Base-by-base conservation (phyloP, 2,888 invertebrate species). In the Leptopilina myrica region DNA sequence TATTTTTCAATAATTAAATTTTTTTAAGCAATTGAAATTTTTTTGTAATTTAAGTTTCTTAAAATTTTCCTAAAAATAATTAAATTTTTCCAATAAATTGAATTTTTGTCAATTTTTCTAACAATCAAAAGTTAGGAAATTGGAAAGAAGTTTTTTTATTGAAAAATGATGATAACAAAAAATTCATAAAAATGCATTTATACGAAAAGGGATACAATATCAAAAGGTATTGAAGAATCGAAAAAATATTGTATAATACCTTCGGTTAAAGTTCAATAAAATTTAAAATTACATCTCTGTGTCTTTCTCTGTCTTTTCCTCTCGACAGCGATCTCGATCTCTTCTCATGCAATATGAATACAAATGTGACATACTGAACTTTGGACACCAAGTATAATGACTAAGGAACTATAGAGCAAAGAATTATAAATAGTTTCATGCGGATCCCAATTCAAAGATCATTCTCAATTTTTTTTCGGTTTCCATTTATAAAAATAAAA, bases 351-450 rank as follows among this genome's bases (percentile, higher is more conserved):
- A 73, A 56, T 33, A 73, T 67, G 56, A 73, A 53, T 73, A 76
- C 43, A 59, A 53, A 79, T 33, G 49, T 82, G 83, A 81, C 84
- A 85, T 40, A 86, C 73, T 84, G 86, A 80, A 85, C 85, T 86
- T 85, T 84, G 82, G 49, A 81, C 81, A 62, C n/a, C 15, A 12
- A 26, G 46, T 15, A 73, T 33, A n/a, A 43, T 78, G 76, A 84
- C 79, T 85, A 85, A 81, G 66, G 75, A 78, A 64, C 49, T 76
- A 56, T 33, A 56, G 73, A n/a, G 56, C 73, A 73, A 73, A 73
- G 67, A 5, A 56, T 56, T 73, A 73, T 73, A 56, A 73, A 73
- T 73, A 73, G 56, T 12, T 73, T 56, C 26, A 64, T 4, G 53
- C 73, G 33, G 26, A 33, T 40, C 56, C 56, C n/a, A 56, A 56